Conservation (phyloP, 2,888 invertebrate species). For the Lacanobia oleracea region DNA sequence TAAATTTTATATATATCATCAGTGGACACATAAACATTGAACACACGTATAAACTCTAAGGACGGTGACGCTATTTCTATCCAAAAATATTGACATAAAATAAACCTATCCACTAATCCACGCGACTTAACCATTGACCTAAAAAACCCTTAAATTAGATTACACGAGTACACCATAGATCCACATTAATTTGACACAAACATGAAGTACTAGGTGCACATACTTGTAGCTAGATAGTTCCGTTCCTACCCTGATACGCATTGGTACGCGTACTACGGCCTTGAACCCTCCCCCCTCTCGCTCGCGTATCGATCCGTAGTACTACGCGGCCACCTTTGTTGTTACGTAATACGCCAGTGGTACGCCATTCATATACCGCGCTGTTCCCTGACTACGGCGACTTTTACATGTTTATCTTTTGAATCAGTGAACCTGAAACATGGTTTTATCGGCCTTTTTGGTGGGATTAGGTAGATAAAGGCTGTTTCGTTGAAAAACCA, state of each 20-base stretch:
- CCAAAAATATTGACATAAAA: neutral
- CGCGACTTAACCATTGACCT: neutral
- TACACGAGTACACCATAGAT: neutral
- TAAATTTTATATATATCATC: no score
- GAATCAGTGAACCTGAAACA: constrained; percentile 11
- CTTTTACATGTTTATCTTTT: constrained; percentile 11
- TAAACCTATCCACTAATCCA: no score
- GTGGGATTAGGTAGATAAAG: neutral
- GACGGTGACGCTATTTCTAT: neutral
- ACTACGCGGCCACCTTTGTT: constrained; percentile 62
- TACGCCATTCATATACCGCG: constrained; percentile 44
- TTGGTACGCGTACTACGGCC: constrained; percentile 75
- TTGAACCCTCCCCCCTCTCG: constrained; percentile 62
- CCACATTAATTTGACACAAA: constrained; percentile 26
- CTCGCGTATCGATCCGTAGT: constrained; percentile 71
- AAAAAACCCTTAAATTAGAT: neutral
- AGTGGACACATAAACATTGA: neutral
- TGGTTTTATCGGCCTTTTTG: neutral
- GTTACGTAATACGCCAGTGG: constrained; percentile 47
- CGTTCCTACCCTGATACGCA: constrained; percentile 67
- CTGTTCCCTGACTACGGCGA: constrained; percentile 6
- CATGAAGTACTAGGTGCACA: constrained; percentile 22
- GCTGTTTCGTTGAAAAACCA: neutral
- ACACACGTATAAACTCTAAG: neutral
- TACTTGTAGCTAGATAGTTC: constrained; percentile 20